Percentiles rank a stretch among this genome's conserved stretches.
phyloP scores from a whole-genome alignment of 2,797 vertebrate genomes.

The Sebastes cheni region DNA sequence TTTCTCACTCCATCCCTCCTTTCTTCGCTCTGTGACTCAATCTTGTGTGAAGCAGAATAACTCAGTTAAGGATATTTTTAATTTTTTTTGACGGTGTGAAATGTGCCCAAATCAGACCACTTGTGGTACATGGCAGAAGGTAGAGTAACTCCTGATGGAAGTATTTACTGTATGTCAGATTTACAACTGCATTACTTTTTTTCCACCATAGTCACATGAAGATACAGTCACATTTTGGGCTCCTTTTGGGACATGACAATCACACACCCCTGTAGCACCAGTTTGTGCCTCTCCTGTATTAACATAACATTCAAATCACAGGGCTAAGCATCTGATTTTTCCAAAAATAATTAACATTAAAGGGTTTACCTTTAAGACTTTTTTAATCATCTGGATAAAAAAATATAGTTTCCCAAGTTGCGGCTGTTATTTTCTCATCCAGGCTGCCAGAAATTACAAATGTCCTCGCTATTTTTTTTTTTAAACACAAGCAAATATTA shows the following conservation, averaged over 20 bases:
- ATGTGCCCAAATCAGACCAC: conserved; percentile 55
- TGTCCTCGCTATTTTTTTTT: not conserved
- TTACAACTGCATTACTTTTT: conserved; percentile 10
- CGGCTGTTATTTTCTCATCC: not conserved
- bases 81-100: conserved; percentile 48
- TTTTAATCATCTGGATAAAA: not conserved
- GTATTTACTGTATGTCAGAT: conserved; percentile 30
- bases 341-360: not conserved
- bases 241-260: not conserved
- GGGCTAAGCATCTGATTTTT: not conserved
- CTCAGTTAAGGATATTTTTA: conserved; percentile 80
- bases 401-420: not conserved
- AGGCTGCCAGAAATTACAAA: not conserved
- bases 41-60: conserved; percentile 85
- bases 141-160: conserved; percentile 23
- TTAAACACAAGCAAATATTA: not conserved
- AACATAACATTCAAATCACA: not conserved
- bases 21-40: conserved; percentile 65
- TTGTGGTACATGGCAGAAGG: conserved; percentile 36
- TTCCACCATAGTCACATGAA: not conserved
- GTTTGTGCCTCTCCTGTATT: not conserved
- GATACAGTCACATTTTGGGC: not conserved
- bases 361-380: not conserved
- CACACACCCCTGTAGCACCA: not conserved
- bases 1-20: conserved; percentile 58